Base-by-base conservation (phyloP, 1,140 invertebrate genomes). In the Homalodisca vitripennis region DNA sequence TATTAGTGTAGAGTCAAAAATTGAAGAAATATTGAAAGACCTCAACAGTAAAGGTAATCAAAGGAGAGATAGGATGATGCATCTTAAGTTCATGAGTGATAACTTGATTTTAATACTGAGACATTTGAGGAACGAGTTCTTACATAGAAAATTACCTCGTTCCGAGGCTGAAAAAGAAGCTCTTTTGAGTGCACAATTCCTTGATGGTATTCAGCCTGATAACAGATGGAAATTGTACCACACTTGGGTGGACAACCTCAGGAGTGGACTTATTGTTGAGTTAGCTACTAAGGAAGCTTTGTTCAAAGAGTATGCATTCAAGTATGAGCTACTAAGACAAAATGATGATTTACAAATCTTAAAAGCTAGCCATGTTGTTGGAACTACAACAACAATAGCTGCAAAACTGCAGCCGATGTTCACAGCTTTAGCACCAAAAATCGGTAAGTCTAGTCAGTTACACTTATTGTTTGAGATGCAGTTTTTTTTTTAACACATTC, bases 361-460 rank as follows among this genome's bases (percentile, higher is more conserved):
- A 14, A 67, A 47, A 13, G 27, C 68, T 3, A 71, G 73, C 30
- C 73, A 81, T 67, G 80, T 92, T 17, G 77, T 93, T 32, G 92
- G 89, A 13, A 88, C 93, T 83, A 94, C 92, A 0, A 93, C 91
- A 2, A 89, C 88, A 13, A 88, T 86, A 55, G 91, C 91, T 0
- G 90, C 91, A 2, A 84, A 86, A 60, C 77, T 86, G n/a, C 83
- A 85, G 30, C 81, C 83, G n/a, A 70, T 89, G 12, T 75, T 94
- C 20, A 77, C 84, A 65, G 75, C 81, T 14, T 73, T 93, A 22
- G 77, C 83, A 57, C 84, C 88, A 32, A 81, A 84, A 70, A 88
- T 93, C 67, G 80, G 84, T 84, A 78, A 72, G 73, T 70, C 69
- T 66, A n/a, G n/a, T n/a, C n/a, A n/a, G 34, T 41, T 41, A 41